A percentile compares a stretch with the other conserved stretches of the same genome.
phyloP scores from a whole-genome alignment of 2,888 invertebrate genomes.

The Pteria penguin region DNA sequence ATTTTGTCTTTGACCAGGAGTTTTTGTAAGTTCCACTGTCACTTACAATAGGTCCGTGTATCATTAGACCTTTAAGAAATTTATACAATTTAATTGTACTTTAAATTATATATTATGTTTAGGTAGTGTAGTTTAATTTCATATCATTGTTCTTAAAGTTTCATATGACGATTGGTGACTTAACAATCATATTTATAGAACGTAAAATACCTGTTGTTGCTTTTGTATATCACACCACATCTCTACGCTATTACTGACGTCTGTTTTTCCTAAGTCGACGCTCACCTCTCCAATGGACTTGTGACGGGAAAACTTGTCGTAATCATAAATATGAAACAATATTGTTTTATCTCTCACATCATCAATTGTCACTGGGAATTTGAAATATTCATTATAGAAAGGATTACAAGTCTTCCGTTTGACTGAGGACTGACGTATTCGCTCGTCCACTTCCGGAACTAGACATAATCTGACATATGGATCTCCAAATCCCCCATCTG shows the following conservation, averaged over 20 bases:
- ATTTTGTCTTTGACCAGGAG: no score
- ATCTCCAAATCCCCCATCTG: constrained; percentile 90
- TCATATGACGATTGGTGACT: no score
- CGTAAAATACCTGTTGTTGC: constrained; percentile 85
- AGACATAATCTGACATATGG: constrained; percentile 91
- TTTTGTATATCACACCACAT: constrained; percentile 93
- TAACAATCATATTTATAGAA: no score
- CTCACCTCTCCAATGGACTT: constrained; percentile 92
- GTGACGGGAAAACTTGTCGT: constrained; percentile 90
- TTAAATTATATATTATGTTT: no score
- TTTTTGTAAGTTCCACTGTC: no score
- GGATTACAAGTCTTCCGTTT: constrained; percentile 92
- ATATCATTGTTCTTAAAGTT: no score
- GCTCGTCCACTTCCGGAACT: constrained; percentile 90
- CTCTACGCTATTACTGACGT: constrained; percentile 88
- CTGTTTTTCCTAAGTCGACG: constrained; percentile 88
- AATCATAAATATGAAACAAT: constrained; percentile 85
- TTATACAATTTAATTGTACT: no score
- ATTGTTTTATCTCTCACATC: constrained; percentile 88
- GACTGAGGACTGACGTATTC: constrained; percentile 91
- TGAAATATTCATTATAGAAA: constrained; percentile 94
- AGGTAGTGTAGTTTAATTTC: no score
- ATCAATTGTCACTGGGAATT: constrained; percentile 94
- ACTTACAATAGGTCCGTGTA: no score
- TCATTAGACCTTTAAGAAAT: no score